phyloP scores from a whole-genome alignment of 2,797 vertebrate species.

The Borostomias antarcticus region DNA sequence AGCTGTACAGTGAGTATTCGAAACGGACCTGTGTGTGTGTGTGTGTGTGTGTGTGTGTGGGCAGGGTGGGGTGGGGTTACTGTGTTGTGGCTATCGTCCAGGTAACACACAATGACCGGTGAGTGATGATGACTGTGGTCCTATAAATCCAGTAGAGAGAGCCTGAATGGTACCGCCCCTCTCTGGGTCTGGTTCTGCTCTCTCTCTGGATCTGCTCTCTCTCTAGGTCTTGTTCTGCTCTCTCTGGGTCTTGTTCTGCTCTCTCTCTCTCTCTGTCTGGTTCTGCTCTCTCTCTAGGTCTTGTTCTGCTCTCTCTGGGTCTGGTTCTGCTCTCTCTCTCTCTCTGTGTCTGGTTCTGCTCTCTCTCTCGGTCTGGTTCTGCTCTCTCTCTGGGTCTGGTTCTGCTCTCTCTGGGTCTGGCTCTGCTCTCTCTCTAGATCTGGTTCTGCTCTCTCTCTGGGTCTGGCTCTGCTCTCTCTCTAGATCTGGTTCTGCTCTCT shows the following conservation, averaged over 20 bases:
- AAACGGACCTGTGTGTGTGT: no score
- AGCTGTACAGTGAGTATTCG: no score
- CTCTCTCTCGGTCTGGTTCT: not conserved
- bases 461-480: no score
- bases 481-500: not conserved
- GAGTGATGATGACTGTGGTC: slow-evolving; percentile 62
- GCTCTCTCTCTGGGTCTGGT: not conserved
- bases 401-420: not conserved
- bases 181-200: slow-evolving; percentile 28
- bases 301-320: not conserved
- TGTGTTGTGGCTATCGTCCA: slow-evolving; percentile 41
- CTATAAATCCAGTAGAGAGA: slow-evolving; percentile 55
- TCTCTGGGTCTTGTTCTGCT: no score
- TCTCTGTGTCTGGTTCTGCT: not conserved
- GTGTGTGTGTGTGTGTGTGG: no score
- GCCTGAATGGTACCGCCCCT: slow-evolving; percentile 38
- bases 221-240: no score
- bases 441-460: not conserved
- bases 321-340: slow-evolving; percentile 1
- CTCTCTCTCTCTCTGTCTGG: not conserved
- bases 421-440: slow-evolving; percentile 18
- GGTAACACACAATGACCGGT: slow-evolving; percentile 49
- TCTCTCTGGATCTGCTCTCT: slow-evolving; percentile 46
- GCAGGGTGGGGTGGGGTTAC: not conserved
- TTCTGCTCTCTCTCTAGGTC: not conserved